phyloP scores from a whole-genome alignment of 2,888 invertebrate genomes.

The Mythimna vitellina region DNA sequence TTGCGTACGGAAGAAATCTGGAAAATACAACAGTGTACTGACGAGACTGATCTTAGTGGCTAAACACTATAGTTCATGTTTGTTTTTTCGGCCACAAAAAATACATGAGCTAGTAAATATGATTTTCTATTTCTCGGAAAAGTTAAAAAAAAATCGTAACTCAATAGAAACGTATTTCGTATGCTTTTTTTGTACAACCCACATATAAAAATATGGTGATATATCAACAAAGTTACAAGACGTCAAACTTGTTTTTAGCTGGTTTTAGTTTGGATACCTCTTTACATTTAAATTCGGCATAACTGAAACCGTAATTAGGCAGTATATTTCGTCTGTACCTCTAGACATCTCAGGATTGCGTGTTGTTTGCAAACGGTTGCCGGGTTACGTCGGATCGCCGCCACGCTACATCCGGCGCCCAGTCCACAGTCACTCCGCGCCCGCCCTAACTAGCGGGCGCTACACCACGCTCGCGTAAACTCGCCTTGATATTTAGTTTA shows the following conservation, averaged over 20 bases:
- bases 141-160: neutral
- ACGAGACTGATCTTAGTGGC: neutral
- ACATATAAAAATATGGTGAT: too few species aligned
- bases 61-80: too few species aligned
- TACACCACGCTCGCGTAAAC: conserved; percentile 45
- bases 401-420: conserved; percentile 82
- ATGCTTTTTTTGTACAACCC: too few species aligned
- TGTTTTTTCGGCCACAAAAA: too few species aligned
- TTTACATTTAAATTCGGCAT: conserved; percentile 36
- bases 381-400: conserved; percentile 77
- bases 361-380: conserved; percentile 88
- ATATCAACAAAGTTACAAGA: too few species aligned
- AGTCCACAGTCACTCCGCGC: conserved; percentile 81
- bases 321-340: conserved; percentile 32
- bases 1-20: neutral
- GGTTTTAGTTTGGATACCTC: neutral
- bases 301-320: conserved; percentile 31
- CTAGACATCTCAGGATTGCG: conserved; percentile 64
- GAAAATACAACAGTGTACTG: neutral
- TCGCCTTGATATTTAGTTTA: conserved; percentile 39
- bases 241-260: neutral
- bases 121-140: neutral
- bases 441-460: conserved; percentile 77
- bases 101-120: neutral
- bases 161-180: too few species aligned